A percentile compares a stretch with the other conserved stretches of the same genome.
Evolutionary conservation across 2,797 vertebrate species (phyloP).

Genomic region (Florisuga fusca): DNA sequence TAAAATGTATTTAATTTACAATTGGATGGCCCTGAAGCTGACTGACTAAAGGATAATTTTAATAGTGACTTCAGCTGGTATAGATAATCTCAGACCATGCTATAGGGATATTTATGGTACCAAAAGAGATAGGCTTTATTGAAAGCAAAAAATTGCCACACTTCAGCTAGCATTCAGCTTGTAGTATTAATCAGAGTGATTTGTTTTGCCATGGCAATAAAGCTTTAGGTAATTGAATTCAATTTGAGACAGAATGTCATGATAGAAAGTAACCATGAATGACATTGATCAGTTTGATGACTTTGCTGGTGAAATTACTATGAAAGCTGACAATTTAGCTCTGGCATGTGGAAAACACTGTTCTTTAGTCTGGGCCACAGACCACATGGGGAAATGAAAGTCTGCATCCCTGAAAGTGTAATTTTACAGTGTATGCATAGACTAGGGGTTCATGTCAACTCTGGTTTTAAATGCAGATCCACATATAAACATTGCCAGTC

Average conservation of each 20-base stretch:
- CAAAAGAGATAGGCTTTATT: neutral
- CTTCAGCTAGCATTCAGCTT: constrained; percentile 36
- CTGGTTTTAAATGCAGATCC: neutral
- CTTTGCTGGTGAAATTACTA: constrained; percentile 54
- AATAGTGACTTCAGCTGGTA: neutral
- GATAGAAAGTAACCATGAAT: constrained; percentile 49
- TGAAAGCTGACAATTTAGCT: constrained; percentile 8
- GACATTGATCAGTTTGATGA: constrained; percentile 2
- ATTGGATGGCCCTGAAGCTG: neutral
- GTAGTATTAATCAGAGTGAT: constrained; percentile 48
- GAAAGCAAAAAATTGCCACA: neutral
- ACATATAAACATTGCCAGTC: neutral
- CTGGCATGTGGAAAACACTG: neutral
- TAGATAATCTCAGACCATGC: neutral
- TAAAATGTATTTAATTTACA: neutral
- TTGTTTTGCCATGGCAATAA: constrained; percentile 63
- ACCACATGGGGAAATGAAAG: neutral
- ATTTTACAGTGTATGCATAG: neutral
- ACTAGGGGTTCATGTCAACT: neutral
- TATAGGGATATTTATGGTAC: neutral
- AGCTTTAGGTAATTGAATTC: constrained; percentile 50
- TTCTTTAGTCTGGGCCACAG: neutral
- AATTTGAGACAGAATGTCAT: constrained; percentile 53
- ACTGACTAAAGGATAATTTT: neutral
- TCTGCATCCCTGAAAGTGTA: neutral